Evolutionary conservation across 2,888 invertebrate species (phyloP), one percentile per base, ranked within the genome.

Genomic region (Prosopocoilus inquinatus): DNA sequence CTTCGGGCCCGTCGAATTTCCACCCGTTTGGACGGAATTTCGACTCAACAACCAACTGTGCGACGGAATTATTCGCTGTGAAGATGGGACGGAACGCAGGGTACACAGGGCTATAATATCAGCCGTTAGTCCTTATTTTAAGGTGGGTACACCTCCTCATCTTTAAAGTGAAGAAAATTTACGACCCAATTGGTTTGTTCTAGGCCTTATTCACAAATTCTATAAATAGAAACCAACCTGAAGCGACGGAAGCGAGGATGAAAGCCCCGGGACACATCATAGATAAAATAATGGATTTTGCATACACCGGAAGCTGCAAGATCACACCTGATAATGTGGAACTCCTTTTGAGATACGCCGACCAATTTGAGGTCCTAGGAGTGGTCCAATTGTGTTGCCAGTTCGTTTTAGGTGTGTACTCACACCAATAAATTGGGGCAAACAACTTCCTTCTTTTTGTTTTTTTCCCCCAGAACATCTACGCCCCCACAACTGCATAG

Each of bases 61-160:
- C 75, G 90, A 90, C 76, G 89, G 88, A 13, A 76, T 80, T 13
- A 84, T 90, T 52, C 78, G 80, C 61, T 86, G 87, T 71, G 80
- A 80, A 55, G 84, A 84, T 67, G 83, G 83, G 67, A 79, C 80
- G 68, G 75, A 82, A 47, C 85, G 87, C 69, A 80, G 81, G 63
- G 81, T 88, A 46, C 89, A 90, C 68, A 80, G 89, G 57, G 85
- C 84, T 11, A 86, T 90, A 64, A 76, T 90, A 50, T 86, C 88
- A 28, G 85, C 87, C 32, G 84, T 84, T 44, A 89, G 89, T 76
- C 86, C 88, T 15, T 89, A 88, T 75, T 89, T 90, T 74, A 85
- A 70, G 64, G 70, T 70, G 49, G n/a, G n/a, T n/a, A n/a, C n/a
- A n/a, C n/a, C n/a, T n/a, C 35, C 20, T 2, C 20, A 9, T 38